Evolutionary conservation across 2,113 vertebrate genomes (phyloP).

Genomic region (Petaurus breviceps): DNA sequence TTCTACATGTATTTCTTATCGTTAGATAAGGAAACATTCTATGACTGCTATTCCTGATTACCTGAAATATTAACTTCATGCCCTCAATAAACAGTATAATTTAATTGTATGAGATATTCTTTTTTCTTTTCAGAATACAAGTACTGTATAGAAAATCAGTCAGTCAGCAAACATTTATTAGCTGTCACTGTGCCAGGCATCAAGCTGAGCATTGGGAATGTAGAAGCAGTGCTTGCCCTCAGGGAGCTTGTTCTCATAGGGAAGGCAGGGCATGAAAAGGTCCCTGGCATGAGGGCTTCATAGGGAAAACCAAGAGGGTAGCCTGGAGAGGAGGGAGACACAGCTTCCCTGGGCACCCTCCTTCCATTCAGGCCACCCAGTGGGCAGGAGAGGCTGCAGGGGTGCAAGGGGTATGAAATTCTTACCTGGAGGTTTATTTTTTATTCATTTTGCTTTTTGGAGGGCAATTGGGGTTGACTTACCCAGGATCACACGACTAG

Average conservation of each 20-base stretch:
- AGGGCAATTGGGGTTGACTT: too few relatives aligned
- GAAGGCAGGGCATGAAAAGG: neutral
- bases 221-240: neutral
- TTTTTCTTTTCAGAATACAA: conserved; percentile 33
- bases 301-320: neutral
- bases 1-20: neutral
- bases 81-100: conserved; percentile 1
- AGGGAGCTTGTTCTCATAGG: neutral
- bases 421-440: conserved; percentile 5
- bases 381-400: neutral
- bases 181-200: neutral
- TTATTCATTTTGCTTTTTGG: too few relatives aligned
- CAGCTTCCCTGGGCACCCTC: neutral
- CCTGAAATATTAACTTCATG: conserved; percentile 21
- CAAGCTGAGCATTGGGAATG: neutral
- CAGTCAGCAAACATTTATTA: too few relatives aligned
- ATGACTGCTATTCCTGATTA: neutral
- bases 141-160: conserved; percentile 17
- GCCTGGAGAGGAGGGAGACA: neutral
- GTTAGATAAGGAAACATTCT: conserved; percentile 26
- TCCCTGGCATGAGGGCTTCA: neutral
- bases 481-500: too few relatives aligned
- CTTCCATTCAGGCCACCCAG: neutral
- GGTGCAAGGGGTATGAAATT: neutral
- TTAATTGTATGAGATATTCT: neutral